phyloP scores from a whole-genome alignment of 2,797 vertebrate species.

The Hydrophis major region DNA sequence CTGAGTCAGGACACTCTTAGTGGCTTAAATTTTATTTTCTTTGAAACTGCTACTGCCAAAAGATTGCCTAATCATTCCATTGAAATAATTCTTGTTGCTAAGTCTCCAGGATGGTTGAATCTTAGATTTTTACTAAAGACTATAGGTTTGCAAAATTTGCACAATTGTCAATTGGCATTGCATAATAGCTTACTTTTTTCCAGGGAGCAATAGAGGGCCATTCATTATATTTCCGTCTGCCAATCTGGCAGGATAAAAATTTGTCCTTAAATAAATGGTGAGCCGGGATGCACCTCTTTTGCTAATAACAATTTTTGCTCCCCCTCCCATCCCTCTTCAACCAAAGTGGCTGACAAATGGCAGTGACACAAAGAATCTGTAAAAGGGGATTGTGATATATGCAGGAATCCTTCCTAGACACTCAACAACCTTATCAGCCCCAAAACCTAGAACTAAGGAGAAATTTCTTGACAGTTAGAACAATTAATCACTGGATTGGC shows the following conservation, averaged over 20 bases:
- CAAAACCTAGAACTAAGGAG: too few relatives aligned
- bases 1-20: conserved; percentile 3
- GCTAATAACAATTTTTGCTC: not conserved
- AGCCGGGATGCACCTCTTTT: not conserved
- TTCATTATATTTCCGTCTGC: conserved; percentile 22
- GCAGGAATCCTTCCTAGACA: not conserved
- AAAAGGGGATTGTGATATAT: not conserved
- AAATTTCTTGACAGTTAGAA: too few relatives aligned
- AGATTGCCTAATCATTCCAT: not conserved
- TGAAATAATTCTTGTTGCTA: conserved; percentile 6
- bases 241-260: not conserved
- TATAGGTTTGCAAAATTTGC: not conserved
- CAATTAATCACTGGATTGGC: too few relatives aligned
- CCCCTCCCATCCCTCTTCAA: not conserved
- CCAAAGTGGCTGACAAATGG: not conserved
- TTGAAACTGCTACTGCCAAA: not conserved
- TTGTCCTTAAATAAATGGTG: not conserved
- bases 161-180: not conserved
- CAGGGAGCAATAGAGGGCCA: not conserved
- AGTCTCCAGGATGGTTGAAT: not conserved
- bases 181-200: not conserved
- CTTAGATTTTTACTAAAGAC: conserved; percentile 7
- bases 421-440: too few relatives aligned
- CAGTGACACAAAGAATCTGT: too few relatives aligned
- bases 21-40: conserved; percentile 1